These are phyloP conservation scores for Psilopsiagon aurifrons DNA, from an alignment of 2,113 vertebrate genomes.

Conservation along the genomic window DNA sequence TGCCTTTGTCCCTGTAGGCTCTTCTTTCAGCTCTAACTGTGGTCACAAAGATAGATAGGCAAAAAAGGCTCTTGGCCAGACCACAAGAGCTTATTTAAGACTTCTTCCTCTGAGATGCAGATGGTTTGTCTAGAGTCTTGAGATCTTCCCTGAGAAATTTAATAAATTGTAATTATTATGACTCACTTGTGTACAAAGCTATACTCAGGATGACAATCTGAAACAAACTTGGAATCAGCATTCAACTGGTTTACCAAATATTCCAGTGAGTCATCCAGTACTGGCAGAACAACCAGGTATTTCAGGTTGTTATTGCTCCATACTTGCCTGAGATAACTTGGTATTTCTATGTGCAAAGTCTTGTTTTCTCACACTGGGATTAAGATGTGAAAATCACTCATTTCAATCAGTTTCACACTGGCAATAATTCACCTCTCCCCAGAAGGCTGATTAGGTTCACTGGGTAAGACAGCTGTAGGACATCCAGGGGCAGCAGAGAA, in stretches of 20 bases:
- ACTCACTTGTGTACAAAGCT: not conserved
- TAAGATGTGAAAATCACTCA: conserved; percentile 46
- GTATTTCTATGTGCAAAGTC: conserved; percentile 16
- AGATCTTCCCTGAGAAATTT: not conserved
- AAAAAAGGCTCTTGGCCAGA: not conserved
- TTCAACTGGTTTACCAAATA: not conserved
- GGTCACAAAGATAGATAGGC: not conserved
- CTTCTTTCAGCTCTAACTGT: not conserved
- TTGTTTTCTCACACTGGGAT: conserved; percentile 24
- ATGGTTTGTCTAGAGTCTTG: not conserved
- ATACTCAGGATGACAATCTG: not conserved
- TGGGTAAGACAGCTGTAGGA: conserved; percentile 29
- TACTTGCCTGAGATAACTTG: not conserved
- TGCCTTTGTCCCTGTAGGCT: not conserved
- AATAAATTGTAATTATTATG: not conserved
- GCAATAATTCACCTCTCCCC: conserved; percentile 53
- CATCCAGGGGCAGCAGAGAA: conserved; percentile 40
- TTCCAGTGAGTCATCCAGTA: not conserved
- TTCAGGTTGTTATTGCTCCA: not conserved
- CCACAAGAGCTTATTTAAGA: not conserved
- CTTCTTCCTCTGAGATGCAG: not conserved
- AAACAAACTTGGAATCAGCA: not conserved
- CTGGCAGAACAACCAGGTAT: not conserved
- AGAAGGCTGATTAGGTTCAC: conserved; percentile 67
- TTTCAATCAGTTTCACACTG: conserved; percentile 38